Percentiles rank a stretch among this genome's conserved stretches.
Evolutionary conservation across 2,113 vertebrate genomes (phyloP).

Genomic region (Thalassarche chlororhynchos): DNA sequence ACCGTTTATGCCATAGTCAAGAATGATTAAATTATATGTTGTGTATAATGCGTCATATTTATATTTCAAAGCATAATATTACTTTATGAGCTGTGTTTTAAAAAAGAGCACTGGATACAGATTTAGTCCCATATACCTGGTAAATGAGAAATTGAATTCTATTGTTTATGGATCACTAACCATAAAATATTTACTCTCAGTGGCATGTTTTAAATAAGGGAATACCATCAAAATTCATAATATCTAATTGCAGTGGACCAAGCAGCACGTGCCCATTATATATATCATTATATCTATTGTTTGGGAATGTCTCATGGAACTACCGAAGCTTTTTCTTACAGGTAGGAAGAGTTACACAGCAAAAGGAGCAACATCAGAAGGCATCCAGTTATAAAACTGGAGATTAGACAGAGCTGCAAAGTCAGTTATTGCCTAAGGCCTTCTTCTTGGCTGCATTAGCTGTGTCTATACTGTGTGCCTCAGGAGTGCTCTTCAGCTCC

Average conservation of each 20-base stretch:
- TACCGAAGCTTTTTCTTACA: not conserved
- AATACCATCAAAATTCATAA: not conserved
- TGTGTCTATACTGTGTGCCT: not conserved
- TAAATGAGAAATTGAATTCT: not conserved
- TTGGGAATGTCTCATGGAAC: not conserved
- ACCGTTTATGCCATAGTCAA: not conserved
- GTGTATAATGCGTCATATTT: not conserved
- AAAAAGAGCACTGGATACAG: not conserved
- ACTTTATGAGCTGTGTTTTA: constrained; percentile 7
- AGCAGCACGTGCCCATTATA: not conserved
- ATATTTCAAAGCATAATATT: not conserved
- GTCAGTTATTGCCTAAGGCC: not conserved
- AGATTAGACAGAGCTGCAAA: not conserved
- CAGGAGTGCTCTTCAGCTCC: not conserved
- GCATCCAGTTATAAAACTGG: not conserved
- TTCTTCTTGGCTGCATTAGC: not conserved
- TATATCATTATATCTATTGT: not conserved
- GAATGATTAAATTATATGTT: not conserved
- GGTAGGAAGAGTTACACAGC: not conserved
- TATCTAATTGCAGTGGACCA: not conserved
- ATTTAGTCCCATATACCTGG: not conserved
- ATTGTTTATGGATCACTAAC: not conserved
- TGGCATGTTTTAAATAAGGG: not conserved
- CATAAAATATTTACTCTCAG: not conserved
- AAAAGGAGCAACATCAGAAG: not conserved